Base-by-base conservation (phyloP, 2,888 invertebrate genomes). In the Rhopalosiphum nymphaeae region DNA sequence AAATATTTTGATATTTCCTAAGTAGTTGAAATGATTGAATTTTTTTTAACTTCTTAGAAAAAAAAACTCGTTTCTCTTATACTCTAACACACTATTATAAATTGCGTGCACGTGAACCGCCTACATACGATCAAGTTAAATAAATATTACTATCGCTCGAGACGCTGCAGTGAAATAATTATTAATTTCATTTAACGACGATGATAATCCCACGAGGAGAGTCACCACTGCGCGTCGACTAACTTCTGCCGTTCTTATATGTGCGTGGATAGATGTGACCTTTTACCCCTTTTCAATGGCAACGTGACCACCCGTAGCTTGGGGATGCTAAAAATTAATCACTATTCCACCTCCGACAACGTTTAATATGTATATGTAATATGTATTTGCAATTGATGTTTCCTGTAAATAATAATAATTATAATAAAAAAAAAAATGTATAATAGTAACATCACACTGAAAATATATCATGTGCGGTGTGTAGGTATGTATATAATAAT, bases 311-410 rank as follows among this genome's bases (percentile, higher is more conserved):
- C 91, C 84, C 42, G 91, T 53, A 56, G 91, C 46, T 42, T 42
- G 16, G 78, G 42, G 53, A 90, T 25, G 67, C 26, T 67, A 91
- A 91, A 91, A 91, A 91, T 91, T 91, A 91, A 91, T 91, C 84
- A 84, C 84, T 16, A 56, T 78, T 78, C 91, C 49, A 11, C 25
- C 9, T 25, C 61, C 46, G 29, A 42, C 84, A 29, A 42, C 36
- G 36, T 91, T 91, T 91, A 36, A 53, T 84, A 53, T 13, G 25
- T 36, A 36, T 67, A 36, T 2, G 13, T 88, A 49, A 36, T 67
- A 36, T 2, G 13, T 88, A 49, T 84, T 42, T 10, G 36, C 29
- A 53, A 91, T 91, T 21, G 21, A 91, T 42, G 84, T 90, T 49
- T 90, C 67, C 49, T 25, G 36, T 67, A 25, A 61, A 67, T 46